Evolutionary conservation across 2,888 invertebrate genomes (phyloP).

Genomic region (Torymus auratus): DNA sequence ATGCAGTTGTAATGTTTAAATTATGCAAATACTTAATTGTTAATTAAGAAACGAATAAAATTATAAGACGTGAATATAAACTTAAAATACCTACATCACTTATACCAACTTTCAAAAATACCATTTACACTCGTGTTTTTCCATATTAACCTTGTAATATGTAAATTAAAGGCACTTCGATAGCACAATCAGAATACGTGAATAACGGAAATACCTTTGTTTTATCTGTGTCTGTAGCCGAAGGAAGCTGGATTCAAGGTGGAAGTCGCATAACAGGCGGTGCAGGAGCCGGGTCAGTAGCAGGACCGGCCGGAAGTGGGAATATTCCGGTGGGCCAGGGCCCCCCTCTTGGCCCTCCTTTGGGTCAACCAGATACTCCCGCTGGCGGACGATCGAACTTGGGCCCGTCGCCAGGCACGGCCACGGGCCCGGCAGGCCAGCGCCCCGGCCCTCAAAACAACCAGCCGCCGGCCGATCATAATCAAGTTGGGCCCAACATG

Average conservation of each 20-base stretch:
- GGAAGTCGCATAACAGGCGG: conserved; percentile 82
- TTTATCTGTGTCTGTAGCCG: conserved; percentile 78
- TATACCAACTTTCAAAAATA: too few relatives aligned
- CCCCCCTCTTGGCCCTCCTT: conserved; percentile 69
- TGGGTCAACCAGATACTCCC: conserved; percentile 70
- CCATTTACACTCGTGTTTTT: too few relatives aligned
- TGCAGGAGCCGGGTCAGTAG: conserved; percentile 71
- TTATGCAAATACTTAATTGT: too few relatives aligned
- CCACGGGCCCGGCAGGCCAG: conserved; percentile 78
- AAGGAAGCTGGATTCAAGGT: conserved; percentile 93
- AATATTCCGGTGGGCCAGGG: conserved; percentile 77
- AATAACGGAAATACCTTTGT: background rate
- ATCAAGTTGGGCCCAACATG: conserved; percentile 70
- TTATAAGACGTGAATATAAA: too few relatives aligned
- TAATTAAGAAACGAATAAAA: too few relatives aligned
- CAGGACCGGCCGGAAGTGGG: conserved; percentile 70
- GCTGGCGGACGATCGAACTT: conserved; percentile 77
- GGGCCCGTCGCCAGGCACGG: conserved; percentile 77
- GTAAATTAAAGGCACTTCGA: too few relatives aligned
- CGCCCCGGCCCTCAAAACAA: conserved; percentile 65
- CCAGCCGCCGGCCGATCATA: conserved; percentile 65
- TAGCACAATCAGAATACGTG: too few relatives aligned
- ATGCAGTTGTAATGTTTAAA: too few relatives aligned
- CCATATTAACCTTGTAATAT: too few relatives aligned
- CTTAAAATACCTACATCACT: too few relatives aligned